phyloP scores from a whole-genome alignment of 2,113 vertebrate genomes.

The Melanostigma gelatinosum region DNA sequence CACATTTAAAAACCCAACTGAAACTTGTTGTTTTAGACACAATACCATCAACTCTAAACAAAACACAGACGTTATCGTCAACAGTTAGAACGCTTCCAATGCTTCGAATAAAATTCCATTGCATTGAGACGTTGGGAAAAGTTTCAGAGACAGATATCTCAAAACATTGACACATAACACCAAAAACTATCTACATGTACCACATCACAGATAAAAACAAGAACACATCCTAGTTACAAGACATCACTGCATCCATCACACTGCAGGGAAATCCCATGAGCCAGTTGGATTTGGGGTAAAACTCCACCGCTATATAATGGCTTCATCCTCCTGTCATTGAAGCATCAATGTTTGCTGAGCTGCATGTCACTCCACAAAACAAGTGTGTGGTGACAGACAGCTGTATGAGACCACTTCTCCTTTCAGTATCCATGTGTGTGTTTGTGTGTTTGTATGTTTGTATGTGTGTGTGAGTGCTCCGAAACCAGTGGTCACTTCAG shows the following conservation, averaged over 20 bases:
- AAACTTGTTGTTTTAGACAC: background rate
- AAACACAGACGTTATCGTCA: background rate
- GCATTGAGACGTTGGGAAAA: background rate
- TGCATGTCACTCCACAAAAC: conserved; percentile 20
- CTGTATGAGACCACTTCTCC: conserved; percentile 29
- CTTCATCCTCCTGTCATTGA: conserved; percentile 54
- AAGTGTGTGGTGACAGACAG: conserved; percentile 51
- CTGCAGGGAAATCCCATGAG: conserved; percentile 43
- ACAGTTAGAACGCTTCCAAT: too few relatives aligned
- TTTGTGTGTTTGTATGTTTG: background rate
- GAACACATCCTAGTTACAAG: conserved; percentile 25
- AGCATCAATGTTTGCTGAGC: conserved; percentile 20
- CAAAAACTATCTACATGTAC: background rate
- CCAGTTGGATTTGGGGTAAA: conserved; percentile 41
- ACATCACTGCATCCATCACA: conserved; percentile 41
- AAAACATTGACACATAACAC: background rate
- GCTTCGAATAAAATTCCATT: background rate
- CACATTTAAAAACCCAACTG: background rate
- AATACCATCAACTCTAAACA: background rate
- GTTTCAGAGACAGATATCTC: background rate
- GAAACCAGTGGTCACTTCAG: conserved; percentile 38
- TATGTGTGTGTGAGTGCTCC: background rate
- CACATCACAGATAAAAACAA: conserved; percentile 26
- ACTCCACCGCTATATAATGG: conserved; percentile 11
- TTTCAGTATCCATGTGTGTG: conserved; percentile 9